Conservation (phyloP, 2,113 vertebrate genomes). For the Nansenia antarctica region DNA sequence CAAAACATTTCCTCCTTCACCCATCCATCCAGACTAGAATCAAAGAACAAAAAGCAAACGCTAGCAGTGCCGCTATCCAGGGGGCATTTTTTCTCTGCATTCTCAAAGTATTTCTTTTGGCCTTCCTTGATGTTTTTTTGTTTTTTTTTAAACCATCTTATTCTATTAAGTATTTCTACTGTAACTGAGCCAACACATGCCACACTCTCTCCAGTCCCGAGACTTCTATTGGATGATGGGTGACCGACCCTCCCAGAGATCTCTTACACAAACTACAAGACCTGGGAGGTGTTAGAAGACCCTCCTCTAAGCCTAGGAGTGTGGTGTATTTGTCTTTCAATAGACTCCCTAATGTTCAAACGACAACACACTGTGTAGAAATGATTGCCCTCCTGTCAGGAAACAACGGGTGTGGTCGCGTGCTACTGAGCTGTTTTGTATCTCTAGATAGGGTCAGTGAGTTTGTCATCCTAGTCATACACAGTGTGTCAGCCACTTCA, state of each 20-base stretch:
- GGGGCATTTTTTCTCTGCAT: not conserved
- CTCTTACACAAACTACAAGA: not conserved
- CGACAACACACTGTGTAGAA: not conserved
- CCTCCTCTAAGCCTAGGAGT: too few relatives aligned
- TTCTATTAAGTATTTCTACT: not conserved
- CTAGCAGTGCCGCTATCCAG: conserved; percentile 9
- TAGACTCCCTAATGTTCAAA: too few relatives aligned
- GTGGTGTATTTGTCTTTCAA: too few relatives aligned
- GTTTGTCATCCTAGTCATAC: conserved; percentile 30
- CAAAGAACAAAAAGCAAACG: too few relatives aligned
- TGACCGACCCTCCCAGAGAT: conserved; percentile 2
- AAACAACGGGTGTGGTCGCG: not conserved
- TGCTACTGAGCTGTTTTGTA: not conserved
- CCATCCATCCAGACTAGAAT: too few relatives aligned
- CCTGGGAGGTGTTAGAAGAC: too few relatives aligned
- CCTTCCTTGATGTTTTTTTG: not conserved
- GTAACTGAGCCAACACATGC: too few relatives aligned
- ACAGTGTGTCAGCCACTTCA: conserved; percentile 35
- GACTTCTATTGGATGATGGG: too few relatives aligned
- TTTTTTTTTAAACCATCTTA: not conserved
- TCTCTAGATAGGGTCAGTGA: conserved; percentile 7
- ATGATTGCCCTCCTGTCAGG: not conserved
- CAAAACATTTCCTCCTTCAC: too few relatives aligned
- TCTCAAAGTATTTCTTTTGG: conserved; percentile 22
- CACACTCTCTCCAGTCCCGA: too few relatives aligned